Evolutionary conservation across 2,113 vertebrate species (phyloP), one percentile per base, ranked within the genome.

Genomic region (Suncus etruscus): DNA sequence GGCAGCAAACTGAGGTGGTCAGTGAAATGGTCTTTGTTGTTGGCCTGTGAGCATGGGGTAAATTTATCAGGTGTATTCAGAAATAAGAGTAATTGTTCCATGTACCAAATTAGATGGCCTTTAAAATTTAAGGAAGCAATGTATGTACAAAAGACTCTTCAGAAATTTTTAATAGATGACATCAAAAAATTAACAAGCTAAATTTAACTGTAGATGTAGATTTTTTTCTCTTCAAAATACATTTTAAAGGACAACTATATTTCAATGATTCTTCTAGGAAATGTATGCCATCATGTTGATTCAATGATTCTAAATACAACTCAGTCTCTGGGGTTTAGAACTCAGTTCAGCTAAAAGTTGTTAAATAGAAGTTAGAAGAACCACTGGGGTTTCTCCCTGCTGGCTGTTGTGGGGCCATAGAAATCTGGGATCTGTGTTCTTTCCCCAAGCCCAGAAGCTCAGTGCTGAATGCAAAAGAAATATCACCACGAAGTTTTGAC

Each of bases 91-190:
- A 31, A 91, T 68, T 72, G 6, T 45, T 69, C 24, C 9, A 31
- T n/a, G 25, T 27, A 7, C 18, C 63, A 32, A 79, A 65, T 20
- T 12, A 83, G 47, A 58, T 86, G 48, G n/a, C 54, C 78, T 92
- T 90, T 86, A 73, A 89, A 90, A 74, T 1, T 12, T 69, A 87
- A 82, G 1, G 72, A 50, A 68, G 27, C 1, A 78, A 87, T 29
- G 39, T 29, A 82, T 39, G 25, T 76, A 2, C 3, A 87, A 90
- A 94, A 61, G 2, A 63, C 18, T 50, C 77, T 50, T 66, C 39
- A 69, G 27, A 82, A 68, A 51, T 87, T 39, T 89, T 85, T 74
- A 87, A 3, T 76, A 61, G 39, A 63, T n/a, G 82, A 94, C 84
- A 84, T 2, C 74, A 29, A 81, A 89, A 77, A 87, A 58, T 11